These are phyloP conservation scores for Syritta pipiens DNA, from an alignment of 2,888 invertebrate species.

Conservation along the genomic window DNA sequence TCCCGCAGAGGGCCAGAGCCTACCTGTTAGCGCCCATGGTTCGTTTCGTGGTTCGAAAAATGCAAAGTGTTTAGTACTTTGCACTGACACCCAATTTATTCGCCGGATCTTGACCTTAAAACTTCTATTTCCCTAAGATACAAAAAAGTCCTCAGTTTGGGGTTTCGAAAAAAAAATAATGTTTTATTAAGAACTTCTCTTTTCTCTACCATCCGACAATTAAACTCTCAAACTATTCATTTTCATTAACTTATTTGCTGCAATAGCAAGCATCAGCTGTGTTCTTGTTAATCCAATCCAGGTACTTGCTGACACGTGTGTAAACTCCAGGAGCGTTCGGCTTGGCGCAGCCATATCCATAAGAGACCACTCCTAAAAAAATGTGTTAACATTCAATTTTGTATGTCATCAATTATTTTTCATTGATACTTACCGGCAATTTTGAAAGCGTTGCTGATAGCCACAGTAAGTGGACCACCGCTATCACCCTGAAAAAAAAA, in stretches of 20 bases:
- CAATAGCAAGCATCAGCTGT: constrained; percentile 77
- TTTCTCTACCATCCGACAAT: too few relatives aligned
- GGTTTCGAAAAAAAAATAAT: too few relatives aligned
- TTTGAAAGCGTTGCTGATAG: constrained; percentile 73
- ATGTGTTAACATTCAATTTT: neutral
- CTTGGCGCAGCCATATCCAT: constrained; percentile 76
- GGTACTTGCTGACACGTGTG: constrained; percentile 75
- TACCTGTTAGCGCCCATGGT: too few relatives aligned
- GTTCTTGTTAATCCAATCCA: constrained; percentile 75
- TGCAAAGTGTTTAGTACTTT: too few relatives aligned
- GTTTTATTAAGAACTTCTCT: too few relatives aligned
- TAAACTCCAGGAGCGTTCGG: constrained; percentile 77
- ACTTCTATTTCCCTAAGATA: too few relatives aligned
- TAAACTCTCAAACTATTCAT: too few relatives aligned
- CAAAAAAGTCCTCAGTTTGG: too few relatives aligned
- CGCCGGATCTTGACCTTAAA: too few relatives aligned
- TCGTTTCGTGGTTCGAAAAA: too few relatives aligned
- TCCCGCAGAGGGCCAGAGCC: too few relatives aligned
- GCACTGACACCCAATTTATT: too few relatives aligned
- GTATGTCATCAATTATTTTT: neutral
- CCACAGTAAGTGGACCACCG: constrained; percentile 76
- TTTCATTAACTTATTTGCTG: constrained; percentile 28
- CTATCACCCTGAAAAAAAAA: constrained; percentile 75
- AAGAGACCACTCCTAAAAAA: constrained; percentile 74
- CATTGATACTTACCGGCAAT: constrained; percentile 71